Evolutionary conservation across 2,797 vertebrate genomes (phyloP), one percentile per base, ranked within the genome.

Genomic region (Aselliscus stoliczkanus): DNA sequence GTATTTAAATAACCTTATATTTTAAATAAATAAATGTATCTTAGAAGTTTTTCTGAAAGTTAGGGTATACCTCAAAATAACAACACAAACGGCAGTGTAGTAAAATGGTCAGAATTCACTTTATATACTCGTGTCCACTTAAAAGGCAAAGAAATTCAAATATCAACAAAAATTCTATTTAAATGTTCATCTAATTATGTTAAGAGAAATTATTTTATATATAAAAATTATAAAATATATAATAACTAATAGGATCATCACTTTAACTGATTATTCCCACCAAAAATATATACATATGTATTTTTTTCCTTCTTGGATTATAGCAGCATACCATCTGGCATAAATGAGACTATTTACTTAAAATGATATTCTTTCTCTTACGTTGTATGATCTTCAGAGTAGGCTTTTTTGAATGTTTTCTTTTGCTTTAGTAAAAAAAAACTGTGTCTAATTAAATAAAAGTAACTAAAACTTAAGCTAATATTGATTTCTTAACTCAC

Each of bases 391-490:
- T 89, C 62, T 75, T 64, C 60, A 88, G 9, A 95, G 7, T 27
- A 93, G 20, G 65, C 37, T 50, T 89, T 85, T 62, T 90, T 92
- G 37, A 88, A 31, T 88, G 7, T 56, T 92, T 93, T 90, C 27
- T 47, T 91, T 70, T 94, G 34, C 34, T 84, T 75, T 73, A 52
- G 62, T 77, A 86, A 95, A 94, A 95, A 89, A 31, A 95, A 90
- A 96, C 81, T 21, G 67, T 64, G 34, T 58, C 54, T 93, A 92
- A 93, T 50, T 83, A 65, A 86, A 93, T 75, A 96, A 95, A 97
- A 98, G 67, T 62, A 94, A 97, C 25, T 87, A 90, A 97, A 98
- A 92, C 62, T 85, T 58, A 93, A 93, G 82, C 73, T 94, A 76
- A 86, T 62, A 31, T 70, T 93, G 70, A 93, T 37, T 90, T 56